phyloP scores from a whole-genome alignment of 2,888 invertebrate species.

The Netelia melanura region DNA sequence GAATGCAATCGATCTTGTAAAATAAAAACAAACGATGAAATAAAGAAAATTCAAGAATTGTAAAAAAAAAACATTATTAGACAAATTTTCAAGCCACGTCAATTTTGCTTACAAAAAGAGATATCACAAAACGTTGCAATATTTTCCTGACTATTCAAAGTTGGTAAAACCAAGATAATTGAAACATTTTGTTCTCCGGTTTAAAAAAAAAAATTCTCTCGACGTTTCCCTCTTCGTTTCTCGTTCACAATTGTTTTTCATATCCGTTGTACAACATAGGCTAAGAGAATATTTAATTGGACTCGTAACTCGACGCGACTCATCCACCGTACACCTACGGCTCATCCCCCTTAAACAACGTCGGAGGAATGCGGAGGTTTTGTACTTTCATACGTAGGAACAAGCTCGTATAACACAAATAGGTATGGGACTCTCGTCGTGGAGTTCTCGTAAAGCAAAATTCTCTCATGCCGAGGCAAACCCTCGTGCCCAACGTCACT shows the following conservation, averaged over 20 bases:
- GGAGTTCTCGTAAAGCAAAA: not conserved
- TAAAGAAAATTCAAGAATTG: not conserved
- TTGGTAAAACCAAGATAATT: not conserved
- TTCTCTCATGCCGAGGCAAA: not conserved
- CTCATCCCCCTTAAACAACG: too few relatives aligned
- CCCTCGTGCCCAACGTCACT: not conserved
- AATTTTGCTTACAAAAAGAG: too few relatives aligned
- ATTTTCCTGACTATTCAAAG: too few relatives aligned
- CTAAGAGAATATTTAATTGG: constrained; percentile 62
- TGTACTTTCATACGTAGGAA: not conserved
- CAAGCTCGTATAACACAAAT: not conserved
- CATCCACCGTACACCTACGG: constrained; percentile 21
- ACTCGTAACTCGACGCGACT: constrained; percentile 48
- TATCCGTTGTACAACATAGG: constrained; percentile 19
- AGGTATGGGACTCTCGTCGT: not conserved
- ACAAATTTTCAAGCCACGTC: too few relatives aligned
- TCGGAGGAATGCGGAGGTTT: too few relatives aligned
- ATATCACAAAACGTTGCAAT: too few relatives aligned
- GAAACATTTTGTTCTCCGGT: too few relatives aligned
- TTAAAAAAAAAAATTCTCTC: too few relatives aligned
- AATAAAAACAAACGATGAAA: not conserved
- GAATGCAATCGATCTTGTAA: too few relatives aligned
- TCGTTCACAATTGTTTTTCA: not conserved
- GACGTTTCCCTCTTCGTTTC: not conserved
- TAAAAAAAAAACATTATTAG: too few relatives aligned